Evolutionary conservation across 2,888 invertebrate species (phyloP), one percentile per base, ranked within the genome.

Genomic region (Pandemis corylana): DNA sequence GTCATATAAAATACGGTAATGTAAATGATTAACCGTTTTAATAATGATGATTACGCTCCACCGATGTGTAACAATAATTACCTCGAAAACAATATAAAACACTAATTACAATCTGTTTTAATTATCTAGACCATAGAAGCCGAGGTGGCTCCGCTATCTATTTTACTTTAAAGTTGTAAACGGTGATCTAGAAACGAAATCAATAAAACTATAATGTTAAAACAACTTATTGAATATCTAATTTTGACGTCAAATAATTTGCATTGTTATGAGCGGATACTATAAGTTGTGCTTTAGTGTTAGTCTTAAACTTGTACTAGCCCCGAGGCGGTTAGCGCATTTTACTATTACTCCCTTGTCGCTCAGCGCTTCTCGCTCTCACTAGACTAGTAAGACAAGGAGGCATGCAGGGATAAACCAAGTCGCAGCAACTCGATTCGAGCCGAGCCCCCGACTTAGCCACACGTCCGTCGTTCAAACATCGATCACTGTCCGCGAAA

Each of bases 401-500:
- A 20, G 7, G 20, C 53, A 56, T 9, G 9, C 9, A 36, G 41
- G n/a, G 41, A 7, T 9, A 36, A 62, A 41, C 2, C 62, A 41
- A 41, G 59, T 59, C 59, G 59, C 28, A 28, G 28, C 59, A 12
- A 59, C 59, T 59, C 59, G 59, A 59, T 10, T n/a, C 28, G 59
- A 28, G 61, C 13, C 59, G 28, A 59, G 62, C 7, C n/a, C 28
- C 62, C 64, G 64, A 20, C 44, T 36, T 28, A 28, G 63, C 4
- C n/a, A 10, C 7, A 5, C 10, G 64, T 64, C 41, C 41, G 7
- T n/a, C 65, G 51, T 67, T 61, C 62, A 68, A 63, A 62, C 53
- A 72, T 68, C 68, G 44, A 64, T 64, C 68, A 72, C 63, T 63
- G 41, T 20, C 44, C 41, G 66, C 44, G 44, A 68, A 63, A 67